Evolutionary conservation across 2,113 vertebrate genomes (phyloP).

Genomic region (Apaloderma vittatum): DNA sequence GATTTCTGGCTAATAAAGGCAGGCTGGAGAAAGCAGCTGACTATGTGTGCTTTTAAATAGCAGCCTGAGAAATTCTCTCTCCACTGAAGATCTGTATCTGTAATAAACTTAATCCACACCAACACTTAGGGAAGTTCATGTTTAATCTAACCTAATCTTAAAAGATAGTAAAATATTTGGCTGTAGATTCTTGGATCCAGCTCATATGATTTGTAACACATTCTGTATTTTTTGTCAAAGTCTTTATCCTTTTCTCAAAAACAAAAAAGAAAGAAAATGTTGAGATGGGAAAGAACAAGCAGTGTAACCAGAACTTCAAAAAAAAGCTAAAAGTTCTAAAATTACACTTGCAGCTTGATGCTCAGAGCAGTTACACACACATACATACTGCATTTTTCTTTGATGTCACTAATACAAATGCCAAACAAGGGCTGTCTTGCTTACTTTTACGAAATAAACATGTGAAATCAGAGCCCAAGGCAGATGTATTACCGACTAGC

Average conservation of each 20-base stretch:
- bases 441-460: background rate
- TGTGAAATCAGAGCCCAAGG: background rate
- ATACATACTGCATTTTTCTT: background rate
- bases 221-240: background rate
- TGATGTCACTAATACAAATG: background rate
- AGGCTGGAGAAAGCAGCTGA: background rate
- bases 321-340: background rate
- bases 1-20: background rate
- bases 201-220: background rate
- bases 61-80: background rate
- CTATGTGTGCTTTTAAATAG: background rate
- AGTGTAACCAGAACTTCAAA: background rate
- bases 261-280: background rate
- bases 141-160: background rate
- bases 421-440: background rate
- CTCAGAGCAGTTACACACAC: background rate
- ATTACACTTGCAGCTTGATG: background rate
- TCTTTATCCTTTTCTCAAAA: background rate
- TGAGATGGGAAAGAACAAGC: background rate
- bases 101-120: background rate
- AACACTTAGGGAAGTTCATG: background rate
- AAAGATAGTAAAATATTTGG: background rate
- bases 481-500: background rate
- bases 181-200: background rate
- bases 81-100: background rate